Base-by-base conservation (phyloP, 2,888 invertebrate genomes). In the Pristionchus exspectatus region DNA sequence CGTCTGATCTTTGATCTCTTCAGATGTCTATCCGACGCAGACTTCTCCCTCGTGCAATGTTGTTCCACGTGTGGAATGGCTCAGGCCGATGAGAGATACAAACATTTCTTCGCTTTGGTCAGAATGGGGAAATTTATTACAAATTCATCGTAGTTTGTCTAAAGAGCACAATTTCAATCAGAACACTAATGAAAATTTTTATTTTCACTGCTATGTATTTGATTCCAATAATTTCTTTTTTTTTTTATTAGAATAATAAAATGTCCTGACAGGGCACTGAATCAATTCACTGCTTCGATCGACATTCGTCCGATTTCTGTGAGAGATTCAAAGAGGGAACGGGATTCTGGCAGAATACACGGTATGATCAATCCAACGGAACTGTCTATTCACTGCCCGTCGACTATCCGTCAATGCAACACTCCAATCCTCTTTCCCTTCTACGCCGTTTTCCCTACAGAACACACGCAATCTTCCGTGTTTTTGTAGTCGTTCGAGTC, bases 21-120 rank as follows among this genome's bases (percentile, higher is more conserved):
- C 44, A 92, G 93, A 91, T 93, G 93, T 69, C 87, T 90, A 7
- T 44, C 44, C 14, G 93, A 93, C 59, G 92, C 92, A 38, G 93
- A 94, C 89, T 94, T 94, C 90, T 93, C 93, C 1, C 88, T 94
- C 72, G 92, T 94, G 38, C 94, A 94, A 89, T 94, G 94, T 88
- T 94, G 94, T 89, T 91, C 92, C 77, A 92, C 93, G 24, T 94
- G 94, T 91, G 94, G 94, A 90, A 30, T 92, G 21, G 92, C 93
- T 77, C 91, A 92, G 44, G 94, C 92, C 16, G 92, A 93, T 24
- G 91, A 93, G 83, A 87, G 94, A 69, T 93, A 94, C 69, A 90
- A 90, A 21, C 90, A 93, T n/a, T 92, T 94, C 77, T 94, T 94
- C 90, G 91, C 91, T 50, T 91, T 93, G 30, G 94, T 92, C 50